These are phyloP conservation scores for Agelas oroides DNA, from an alignment of 37 sponge, comb jelly and placozoan species.

Conservation along the genomic window DNA sequence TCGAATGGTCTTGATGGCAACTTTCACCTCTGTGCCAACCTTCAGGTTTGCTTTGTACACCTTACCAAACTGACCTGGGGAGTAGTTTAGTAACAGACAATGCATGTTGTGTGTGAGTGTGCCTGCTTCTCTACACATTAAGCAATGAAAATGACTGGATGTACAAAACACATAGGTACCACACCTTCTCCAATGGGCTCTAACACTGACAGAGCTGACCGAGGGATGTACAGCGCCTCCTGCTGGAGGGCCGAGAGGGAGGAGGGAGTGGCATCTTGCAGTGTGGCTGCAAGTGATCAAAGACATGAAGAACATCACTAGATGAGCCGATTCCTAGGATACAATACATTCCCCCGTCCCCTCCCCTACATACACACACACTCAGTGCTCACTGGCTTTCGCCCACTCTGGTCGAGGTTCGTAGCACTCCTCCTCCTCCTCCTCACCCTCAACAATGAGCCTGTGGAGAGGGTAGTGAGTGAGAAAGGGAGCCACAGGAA, in stretches of 20 bases:
- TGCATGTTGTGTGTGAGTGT: background rate
- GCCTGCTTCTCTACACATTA: background rate
- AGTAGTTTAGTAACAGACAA: too few relatives aligned
- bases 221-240: slow-evolving; percentile 39
- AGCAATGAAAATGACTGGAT: too few relatives aligned
- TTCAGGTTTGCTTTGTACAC: slow-evolving; percentile 43
- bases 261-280: background rate
- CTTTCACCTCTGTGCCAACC: background rate
- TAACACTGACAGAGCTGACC: slow-evolving; percentile 4
- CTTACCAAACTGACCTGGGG: slow-evolving; percentile 45
- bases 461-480: slow-evolving; percentile 11
- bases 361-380: too few relatives aligned
- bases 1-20: slow-evolving; percentile 25
- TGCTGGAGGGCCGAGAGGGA: slow-evolving; percentile 26
- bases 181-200: slow-evolving; percentile 51
- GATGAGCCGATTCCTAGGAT: too few relatives aligned
- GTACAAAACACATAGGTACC: background rate
- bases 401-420: slow-evolving; percentile 64
- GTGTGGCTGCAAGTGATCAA: background rate
- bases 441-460: slow-evolving; percentile 52
- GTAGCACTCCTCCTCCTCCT: slow-evolving; percentile 34
- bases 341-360: too few relatives aligned
- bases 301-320: too few relatives aligned
- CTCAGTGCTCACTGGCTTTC: slow-evolving; percentile 32
- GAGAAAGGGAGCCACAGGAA: too few relatives aligned